Conservation (phyloP, 2,888 invertebrate genomes). For the Magallana nippona region DNA sequence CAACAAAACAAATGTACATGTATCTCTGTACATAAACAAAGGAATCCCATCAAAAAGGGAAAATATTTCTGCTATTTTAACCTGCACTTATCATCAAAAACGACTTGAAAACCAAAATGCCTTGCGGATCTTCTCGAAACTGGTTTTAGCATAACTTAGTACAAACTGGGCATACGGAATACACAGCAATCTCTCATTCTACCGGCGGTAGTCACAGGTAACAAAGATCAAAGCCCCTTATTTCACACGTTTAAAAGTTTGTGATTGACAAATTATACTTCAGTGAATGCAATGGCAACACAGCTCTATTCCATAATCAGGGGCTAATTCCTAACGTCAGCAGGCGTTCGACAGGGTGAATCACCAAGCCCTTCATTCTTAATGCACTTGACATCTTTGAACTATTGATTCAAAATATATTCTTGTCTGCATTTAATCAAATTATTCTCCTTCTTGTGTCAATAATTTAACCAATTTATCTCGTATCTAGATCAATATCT, state of each 20-base stretch:
- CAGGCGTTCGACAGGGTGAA: conserved; percentile 13
- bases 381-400: conserved; percentile 10
- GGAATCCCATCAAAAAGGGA: not conserved
- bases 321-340: conserved; percentile 15
- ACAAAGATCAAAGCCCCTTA: conserved; percentile 25
- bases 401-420: conserved; percentile 15
- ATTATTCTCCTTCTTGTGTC: not conserved
- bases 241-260: conserved; percentile 17
- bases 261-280: conserved; percentile 29
- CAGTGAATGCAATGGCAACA: conserved; percentile 3
- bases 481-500: not conserved
- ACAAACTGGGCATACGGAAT: not conserved
- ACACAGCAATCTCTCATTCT: not conserved
- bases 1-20: not conserved
- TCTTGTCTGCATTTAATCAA: not conserved
- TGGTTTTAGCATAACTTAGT: not conserved
- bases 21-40: not conserved
- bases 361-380: conserved; percentile 17
- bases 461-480: not conserved
- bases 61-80: conserved; percentile 21
- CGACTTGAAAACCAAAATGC: not conserved
- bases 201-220: conserved; percentile 1
- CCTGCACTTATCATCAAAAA: not conserved
- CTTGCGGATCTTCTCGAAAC: not conserved
- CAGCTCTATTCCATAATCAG: not conserved